Evolutionary conservation across 2,888 invertebrate species (phyloP).

Genomic region (Mesorhabditis spiculigera): DNA sequence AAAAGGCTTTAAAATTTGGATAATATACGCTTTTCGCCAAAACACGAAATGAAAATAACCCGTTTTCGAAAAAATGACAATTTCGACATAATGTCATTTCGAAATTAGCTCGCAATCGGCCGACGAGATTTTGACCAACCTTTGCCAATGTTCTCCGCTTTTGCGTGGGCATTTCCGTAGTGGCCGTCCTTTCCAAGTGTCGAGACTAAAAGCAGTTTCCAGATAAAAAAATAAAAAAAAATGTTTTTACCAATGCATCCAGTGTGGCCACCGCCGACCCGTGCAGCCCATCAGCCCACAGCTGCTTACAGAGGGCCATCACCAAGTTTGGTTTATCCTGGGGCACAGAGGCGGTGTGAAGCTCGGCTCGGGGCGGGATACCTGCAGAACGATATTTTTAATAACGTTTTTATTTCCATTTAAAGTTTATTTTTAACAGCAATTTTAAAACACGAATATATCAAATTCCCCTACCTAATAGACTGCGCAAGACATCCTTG

Average conservation of each 20-base stretch:
- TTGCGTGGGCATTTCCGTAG: too few species aligned
- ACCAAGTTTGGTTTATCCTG: conserved; percentile 60
- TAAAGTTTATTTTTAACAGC: conserved; percentile 21
- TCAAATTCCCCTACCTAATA: conserved; percentile 66
- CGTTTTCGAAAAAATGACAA: too few species aligned
- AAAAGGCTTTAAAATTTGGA: too few species aligned
- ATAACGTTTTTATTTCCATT: too few species aligned
- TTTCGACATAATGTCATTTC: too few species aligned
- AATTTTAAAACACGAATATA: conserved; percentile 18
- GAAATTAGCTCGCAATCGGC: too few species aligned
- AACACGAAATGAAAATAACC: too few species aligned
- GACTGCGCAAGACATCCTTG: conserved; percentile 83
- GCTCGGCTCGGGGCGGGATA: conserved; percentile 20
- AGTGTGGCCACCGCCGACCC: conserved; percentile 27
- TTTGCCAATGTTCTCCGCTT: too few species aligned
- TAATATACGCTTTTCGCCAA: too few species aligned
- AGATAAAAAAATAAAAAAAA: conserved; percentile 11
- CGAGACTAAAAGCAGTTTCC: too few species aligned
- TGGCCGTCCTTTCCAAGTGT: too few species aligned
- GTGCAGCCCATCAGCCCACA: conserved; percentile 73
- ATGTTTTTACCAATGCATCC: conserved; percentile 21
- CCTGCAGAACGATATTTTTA: conserved; percentile 7
- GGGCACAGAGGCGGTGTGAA: conserved; percentile 26
- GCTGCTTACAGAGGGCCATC: conserved; percentile 87
- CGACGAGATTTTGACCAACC: too few species aligned